phyloP scores from a whole-genome alignment of 2,113 vertebrate genomes.

The Sander lucioperca region DNA sequence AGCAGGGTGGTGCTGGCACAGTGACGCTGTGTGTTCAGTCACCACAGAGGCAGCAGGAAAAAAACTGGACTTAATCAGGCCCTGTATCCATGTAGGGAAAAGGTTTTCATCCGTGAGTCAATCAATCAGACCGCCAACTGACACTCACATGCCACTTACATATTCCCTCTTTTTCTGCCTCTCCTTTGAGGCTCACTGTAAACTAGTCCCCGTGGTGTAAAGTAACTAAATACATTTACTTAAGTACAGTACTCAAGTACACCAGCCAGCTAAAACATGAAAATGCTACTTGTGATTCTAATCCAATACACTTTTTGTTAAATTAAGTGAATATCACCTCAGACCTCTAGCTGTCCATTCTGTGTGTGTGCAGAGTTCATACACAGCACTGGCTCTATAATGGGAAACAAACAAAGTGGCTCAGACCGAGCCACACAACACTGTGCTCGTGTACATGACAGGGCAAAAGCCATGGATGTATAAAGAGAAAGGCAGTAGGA shows the following conservation, averaged over 20 bases:
- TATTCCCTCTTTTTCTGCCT: background rate
- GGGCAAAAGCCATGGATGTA: no score
- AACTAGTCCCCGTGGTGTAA: background rate
- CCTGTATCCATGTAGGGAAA: slow-evolving; percentile 2
- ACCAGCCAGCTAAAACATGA: background rate
- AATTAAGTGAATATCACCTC: no score
- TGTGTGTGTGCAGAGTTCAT: no score
- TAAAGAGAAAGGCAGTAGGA: no score
- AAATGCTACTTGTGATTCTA: background rate
- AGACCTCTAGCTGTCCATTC: no score
- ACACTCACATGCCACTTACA: background rate
- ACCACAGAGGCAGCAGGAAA: slow-evolving; percentile 26
- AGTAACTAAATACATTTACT: background rate
- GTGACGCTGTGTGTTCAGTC: slow-evolving; percentile 43
- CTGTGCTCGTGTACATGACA: no score
- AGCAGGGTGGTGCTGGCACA: slow-evolving; percentile 47
- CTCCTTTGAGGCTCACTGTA: background rate
- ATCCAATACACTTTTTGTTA: no score
- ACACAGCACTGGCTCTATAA: no score
- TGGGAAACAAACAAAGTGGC: no score
- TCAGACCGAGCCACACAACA: no score
- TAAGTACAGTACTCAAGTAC: no score
- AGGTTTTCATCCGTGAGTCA: slow-evolving; percentile 34
- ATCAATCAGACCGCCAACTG: slow-evolving; percentile 22
- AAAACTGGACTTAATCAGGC: slow-evolving; percentile 46